These are phyloP conservation scores for Spatulosminthurus flaviceps DNA, from an alignment of 2,888 invertebrate species.

Conservation along the genomic window DNA sequence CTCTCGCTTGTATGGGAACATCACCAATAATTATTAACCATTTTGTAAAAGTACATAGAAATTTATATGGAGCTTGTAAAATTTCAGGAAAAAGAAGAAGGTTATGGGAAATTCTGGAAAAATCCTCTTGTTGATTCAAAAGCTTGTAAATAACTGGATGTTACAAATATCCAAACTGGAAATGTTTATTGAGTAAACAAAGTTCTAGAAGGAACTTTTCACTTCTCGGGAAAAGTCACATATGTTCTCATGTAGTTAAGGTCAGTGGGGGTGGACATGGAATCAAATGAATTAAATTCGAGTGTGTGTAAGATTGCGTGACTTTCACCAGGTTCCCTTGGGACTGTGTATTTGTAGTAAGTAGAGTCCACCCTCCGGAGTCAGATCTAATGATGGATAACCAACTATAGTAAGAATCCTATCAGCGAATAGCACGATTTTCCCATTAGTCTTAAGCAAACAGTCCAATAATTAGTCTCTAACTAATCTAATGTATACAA, in stretches of 20 bases:
- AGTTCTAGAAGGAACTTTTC: background rate
- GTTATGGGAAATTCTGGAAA: background rate
- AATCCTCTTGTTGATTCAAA: background rate
- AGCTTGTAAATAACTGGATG: no score
- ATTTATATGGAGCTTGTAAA: background rate
- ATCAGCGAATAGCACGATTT: conserved; percentile 8
- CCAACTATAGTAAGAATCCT: no score
- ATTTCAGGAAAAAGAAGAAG: background rate
- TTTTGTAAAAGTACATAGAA: background rate
- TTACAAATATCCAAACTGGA: background rate
- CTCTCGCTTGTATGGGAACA: no score
- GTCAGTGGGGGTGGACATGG: background rate
- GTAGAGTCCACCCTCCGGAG: background rate
- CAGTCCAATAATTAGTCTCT: background rate
- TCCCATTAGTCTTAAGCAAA: conserved; percentile 4
- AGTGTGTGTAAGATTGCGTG: background rate
- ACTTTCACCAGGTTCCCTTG: background rate
- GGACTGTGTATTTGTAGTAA: background rate
- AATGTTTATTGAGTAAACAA: conserved; percentile 18
- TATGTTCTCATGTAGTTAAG: background rate
- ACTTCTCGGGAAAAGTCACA: background rate
- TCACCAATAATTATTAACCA: background rate
- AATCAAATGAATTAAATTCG: conserved; percentile 8
- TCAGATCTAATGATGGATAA: background rate
- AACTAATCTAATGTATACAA: background rate